Percentiles rank a stretch among this genome's conserved stretches.
Conservation (phyloP, 2,797 vertebrate species). For the Pipistrellus pygmaeus region DNA sequence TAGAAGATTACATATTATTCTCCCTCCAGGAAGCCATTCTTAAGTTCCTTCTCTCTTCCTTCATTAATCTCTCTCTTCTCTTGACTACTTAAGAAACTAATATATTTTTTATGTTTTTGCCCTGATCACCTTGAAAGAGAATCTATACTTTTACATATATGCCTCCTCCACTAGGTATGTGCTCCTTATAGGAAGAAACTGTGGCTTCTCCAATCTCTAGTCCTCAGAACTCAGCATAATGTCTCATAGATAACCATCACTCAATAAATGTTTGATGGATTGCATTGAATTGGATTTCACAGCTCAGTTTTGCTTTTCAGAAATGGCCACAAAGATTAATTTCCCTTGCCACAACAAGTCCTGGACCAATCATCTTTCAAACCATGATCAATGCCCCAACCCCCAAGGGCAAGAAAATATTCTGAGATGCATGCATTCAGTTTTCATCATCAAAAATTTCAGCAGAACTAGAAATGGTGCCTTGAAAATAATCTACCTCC, state of each 20-base stretch:
- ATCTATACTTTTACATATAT: neutral
- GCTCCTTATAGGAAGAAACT: neutral
- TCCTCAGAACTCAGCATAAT: neutral
- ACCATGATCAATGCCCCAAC: neutral
- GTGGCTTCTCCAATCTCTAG: neutral
- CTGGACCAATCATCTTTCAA: neutral
- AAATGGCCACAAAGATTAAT: neutral
- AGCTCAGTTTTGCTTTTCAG: slow-evolving; percentile 5
- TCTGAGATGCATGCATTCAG: neutral
- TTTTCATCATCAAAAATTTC: neutral
- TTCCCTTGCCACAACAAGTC: neutral
- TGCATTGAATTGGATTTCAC: neutral
- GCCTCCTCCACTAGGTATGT: neutral
- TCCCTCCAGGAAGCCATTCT: neutral
- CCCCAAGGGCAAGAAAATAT: neutral
- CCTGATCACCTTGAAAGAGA: neutral
- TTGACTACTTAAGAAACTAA: neutral
- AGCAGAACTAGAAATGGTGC: neutral
- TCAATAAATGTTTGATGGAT: neutral
- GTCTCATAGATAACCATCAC: neutral
- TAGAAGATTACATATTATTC: neutral
- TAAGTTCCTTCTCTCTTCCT: neutral
- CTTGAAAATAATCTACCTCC: neutral
- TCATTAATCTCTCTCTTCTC: neutral
- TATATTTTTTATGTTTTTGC: neutral